These are phyloP conservation scores for Drosophila colorata DNA, from an alignment of 2,888 invertebrate genomes.

Conservation along the genomic window DNA sequence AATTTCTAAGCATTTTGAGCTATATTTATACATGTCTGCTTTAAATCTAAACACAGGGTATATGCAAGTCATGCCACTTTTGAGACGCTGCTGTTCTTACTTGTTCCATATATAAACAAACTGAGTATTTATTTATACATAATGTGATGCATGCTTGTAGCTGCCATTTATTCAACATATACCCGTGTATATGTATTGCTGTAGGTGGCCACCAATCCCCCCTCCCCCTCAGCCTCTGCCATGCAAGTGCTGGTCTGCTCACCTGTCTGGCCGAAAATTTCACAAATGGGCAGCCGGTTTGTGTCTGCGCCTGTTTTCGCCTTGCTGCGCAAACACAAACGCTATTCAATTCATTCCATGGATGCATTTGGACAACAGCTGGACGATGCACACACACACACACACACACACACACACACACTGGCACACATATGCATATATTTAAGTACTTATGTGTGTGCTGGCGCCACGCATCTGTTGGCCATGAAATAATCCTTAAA, in stretches of 20 bases:
- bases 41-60: no score
- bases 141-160: slow-evolving; percentile 43
- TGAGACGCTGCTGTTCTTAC: no score
- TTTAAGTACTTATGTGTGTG: slow-evolving; percentile 17
- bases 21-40: no score
- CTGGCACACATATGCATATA: slow-evolving; percentile 3
- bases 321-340: slow-evolving; percentile 75
- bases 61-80: no score
- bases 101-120: background rate
- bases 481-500: slow-evolving; percentile 80
- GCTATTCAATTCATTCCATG: slow-evolving; percentile 73
- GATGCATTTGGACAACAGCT: slow-evolving; percentile 66
- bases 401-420: slow-evolving; percentile 4
- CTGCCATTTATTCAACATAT: slow-evolving; percentile 10
- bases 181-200: background rate
- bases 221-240: background rate
- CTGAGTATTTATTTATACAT: slow-evolving; percentile 26
- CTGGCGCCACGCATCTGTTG: slow-evolving; percentile 53
- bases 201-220: background rate
- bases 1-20: no score
- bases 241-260: background rate
- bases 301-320: slow-evolving; percentile 66
- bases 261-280: slow-evolving; percentile 38
- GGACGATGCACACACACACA: slow-evolving; percentile 31
- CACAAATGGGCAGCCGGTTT: slow-evolving; percentile 21